phyloP scores from a whole-genome alignment of 2,113 vertebrate genomes.

The Macrotis lagotis region DNA sequence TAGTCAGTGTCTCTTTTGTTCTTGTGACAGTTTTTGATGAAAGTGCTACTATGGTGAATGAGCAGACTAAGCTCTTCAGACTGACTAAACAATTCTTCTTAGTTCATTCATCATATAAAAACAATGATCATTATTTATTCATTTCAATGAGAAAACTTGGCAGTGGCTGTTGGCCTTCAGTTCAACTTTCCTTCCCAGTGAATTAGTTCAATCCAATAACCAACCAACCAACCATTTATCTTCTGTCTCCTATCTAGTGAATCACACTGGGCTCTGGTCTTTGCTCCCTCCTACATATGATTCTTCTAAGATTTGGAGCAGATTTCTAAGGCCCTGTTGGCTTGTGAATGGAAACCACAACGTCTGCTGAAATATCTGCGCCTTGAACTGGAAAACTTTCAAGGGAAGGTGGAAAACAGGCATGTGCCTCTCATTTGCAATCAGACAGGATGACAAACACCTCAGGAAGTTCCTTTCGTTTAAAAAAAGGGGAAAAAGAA shows the following conservation, averaged over 20 bases:
- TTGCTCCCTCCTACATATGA: not conserved
- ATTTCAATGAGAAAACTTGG: not conserved
- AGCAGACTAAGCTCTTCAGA: not conserved
- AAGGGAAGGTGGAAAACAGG: not conserved
- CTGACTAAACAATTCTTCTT: not conserved
- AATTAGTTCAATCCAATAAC: not conserved
- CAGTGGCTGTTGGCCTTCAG: not conserved
- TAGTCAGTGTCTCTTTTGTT: not conserved
- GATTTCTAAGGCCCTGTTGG: not conserved
- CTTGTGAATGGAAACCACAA: not conserved
- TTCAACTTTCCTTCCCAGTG: not conserved
- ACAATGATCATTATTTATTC: not conserved
- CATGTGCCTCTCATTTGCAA: not conserved
- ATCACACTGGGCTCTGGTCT: not conserved
- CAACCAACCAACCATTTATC: not conserved
- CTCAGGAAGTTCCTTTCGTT: slow-evolving; percentile 4
- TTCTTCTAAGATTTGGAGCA: not conserved
- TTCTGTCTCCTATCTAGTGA: not conserved
- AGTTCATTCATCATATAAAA: not conserved
- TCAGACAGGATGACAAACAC: slow-evolving; percentile 15
- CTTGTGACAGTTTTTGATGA: not conserved
- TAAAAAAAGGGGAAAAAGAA: not conserved
- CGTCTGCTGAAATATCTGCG: slow-evolving; percentile 9
- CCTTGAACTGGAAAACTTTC: not conserved
- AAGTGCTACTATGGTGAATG: not conserved